Evolutionary conservation across 2,888 invertebrate genomes (phyloP).

Genomic region (Microplitis manilae): DNA sequence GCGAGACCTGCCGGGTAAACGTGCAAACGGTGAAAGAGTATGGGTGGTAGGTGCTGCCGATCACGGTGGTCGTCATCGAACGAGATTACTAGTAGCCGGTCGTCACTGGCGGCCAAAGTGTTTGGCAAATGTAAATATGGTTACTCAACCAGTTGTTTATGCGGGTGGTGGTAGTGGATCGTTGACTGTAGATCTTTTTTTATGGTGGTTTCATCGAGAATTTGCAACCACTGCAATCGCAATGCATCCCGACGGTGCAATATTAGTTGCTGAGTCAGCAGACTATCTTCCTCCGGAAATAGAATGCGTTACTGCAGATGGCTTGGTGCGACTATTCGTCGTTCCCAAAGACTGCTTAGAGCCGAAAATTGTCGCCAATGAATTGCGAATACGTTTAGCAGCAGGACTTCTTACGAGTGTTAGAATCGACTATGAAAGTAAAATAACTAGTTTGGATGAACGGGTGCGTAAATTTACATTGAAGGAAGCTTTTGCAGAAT

Average conservation of each 20-base stretch:
- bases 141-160: slow-evolving; percentile 73
- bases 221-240: slow-evolving; percentile 72
- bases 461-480: slow-evolving; percentile 64
- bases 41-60: slow-evolving; percentile 72
- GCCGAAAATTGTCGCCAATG: slow-evolving; percentile 64
- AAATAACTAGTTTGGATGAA: slow-evolving; percentile 42
- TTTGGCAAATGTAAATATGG: slow-evolving; percentile 71
- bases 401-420: slow-evolving; percentile 57
- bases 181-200: slow-evolving; percentile 70
- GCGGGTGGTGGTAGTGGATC: slow-evolving; percentile 72
- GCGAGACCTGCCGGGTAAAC: slow-evolving; percentile 69
- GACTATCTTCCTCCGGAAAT: slow-evolving; percentile 67
- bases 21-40: slow-evolving; percentile 57
- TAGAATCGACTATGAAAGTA: slow-evolving; percentile 39
- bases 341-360: slow-evolving; percentile 60
- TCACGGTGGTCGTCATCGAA: slow-evolving; percentile 71
- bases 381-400: slow-evolving; percentile 68
- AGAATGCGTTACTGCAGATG: slow-evolving; percentile 68
- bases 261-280: slow-evolving; percentile 68
- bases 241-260: slow-evolving; percentile 70
- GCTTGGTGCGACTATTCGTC: slow-evolving; percentile 64
- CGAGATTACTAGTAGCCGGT: slow-evolving; percentile 71
- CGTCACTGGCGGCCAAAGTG: slow-evolving; percentile 72
- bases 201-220: slow-evolving; percentile 73
- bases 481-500: slow-evolving; percentile 72